Base-by-base conservation (phyloP, 2,797 vertebrate species). In the Pipistrellus pipistrellus region DNA sequence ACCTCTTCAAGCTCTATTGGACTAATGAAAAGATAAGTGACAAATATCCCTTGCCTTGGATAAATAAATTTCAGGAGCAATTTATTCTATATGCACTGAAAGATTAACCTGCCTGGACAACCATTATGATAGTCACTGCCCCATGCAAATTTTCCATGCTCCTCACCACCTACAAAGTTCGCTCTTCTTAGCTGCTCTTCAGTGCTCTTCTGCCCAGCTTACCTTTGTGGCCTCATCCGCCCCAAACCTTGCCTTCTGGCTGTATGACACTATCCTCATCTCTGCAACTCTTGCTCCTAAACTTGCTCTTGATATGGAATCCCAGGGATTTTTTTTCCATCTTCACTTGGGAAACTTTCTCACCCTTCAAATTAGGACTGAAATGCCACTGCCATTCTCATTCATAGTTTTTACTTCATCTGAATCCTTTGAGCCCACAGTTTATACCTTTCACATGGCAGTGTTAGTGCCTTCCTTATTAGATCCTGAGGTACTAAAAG, bases 41-140 rank as follows among this genome's bases (percentile, higher is more conserved):
- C 46, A 84, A 78, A 76, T 77, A 71, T 55, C 7, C 18, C 18
- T 95, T 92, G 59, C 27, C 44, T 93, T 95, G 92, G 71, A 90
- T 88, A 68, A 66, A 64, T n/a, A 64, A 64, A 68, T 35, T 68
- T 68, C 64, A 68, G n/a, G n/a, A 68, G 25, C 64, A 85, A 25
- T 75, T 93, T 87, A 82, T 88, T 69, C 82, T 87, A 69, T 66
- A 35, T 84, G 71, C 7, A 30, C 82, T 38, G 77, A 84, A 89
- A 95, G 38, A 91, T 77, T 62, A 88, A 44, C 27, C 41, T 62
- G 35, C 48, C 32, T 93, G 32, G 83, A 83, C 75, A 68, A 85
- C 75, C n/a, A 35, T 44, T 88, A 53, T 23, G 20, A 55, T 3
- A 53, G 32, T 77, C 48, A 75, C n/a, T 88, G 41, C 32, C 32